phyloP scores from a whole-genome alignment of 2,888 invertebrate genomes.

The Anaspis maculata region DNA sequence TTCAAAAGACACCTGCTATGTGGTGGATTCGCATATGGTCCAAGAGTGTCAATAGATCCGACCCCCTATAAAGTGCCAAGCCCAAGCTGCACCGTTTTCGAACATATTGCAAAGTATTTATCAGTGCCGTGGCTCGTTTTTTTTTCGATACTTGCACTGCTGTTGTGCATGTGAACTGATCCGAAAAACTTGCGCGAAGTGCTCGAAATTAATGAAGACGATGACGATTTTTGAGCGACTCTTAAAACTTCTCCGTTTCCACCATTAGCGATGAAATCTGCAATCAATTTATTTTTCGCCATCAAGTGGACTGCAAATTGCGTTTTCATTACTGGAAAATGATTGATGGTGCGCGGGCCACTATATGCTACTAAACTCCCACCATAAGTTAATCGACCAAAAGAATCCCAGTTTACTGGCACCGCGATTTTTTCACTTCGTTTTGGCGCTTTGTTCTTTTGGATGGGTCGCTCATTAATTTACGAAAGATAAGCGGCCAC shows the following conservation, averaged over 20 bases:
- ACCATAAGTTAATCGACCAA: constrained; percentile 34
- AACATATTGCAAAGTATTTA: constrained; percentile 39
- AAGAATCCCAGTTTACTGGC: too few species aligned
- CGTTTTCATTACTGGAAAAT: constrained; percentile 33
- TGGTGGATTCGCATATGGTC: constrained; percentile 31
- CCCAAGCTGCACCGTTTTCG: constrained; percentile 11
- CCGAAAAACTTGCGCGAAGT: too few species aligned
- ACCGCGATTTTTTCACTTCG: constrained; percentile 5
- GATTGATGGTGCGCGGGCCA: constrained; percentile 27
- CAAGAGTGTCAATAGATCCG: constrained; percentile 24
- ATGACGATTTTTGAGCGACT: constrained; percentile 18
- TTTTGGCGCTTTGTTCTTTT: too few species aligned
- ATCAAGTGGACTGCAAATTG: constrained; percentile 21
- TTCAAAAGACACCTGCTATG: constrained; percentile 22
- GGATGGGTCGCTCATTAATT: constrained; percentile 10
- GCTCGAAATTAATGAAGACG: constrained; percentile 12
- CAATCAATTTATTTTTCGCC: constrained; percentile 12
- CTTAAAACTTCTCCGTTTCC: constrained; percentile 23
- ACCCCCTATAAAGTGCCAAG: constrained; percentile 15
- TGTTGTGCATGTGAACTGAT: not conserved
- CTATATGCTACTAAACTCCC: constrained; percentile 29
- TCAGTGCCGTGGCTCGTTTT: not conserved
- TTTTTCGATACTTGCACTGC: constrained; percentile 3
- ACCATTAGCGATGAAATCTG: constrained; percentile 12
- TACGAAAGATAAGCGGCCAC: constrained; percentile 8